Evolutionary conservation across 2,797 vertebrate species (phyloP), one percentile per base, ranked within the genome.

Genomic region (Ciconia nigra): DNA sequence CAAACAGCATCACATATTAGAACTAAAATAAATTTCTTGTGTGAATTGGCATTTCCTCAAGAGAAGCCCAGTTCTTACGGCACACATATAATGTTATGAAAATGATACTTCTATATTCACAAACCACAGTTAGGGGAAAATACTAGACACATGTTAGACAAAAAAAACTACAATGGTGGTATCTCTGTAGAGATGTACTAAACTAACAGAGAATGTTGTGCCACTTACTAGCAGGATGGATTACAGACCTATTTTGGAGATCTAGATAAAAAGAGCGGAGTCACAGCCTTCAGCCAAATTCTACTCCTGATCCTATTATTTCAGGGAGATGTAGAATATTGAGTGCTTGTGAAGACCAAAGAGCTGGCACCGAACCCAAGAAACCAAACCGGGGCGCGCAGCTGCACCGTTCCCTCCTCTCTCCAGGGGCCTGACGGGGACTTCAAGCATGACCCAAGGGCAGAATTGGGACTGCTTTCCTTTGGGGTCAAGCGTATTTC

Each of bases 81-180:
- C 87, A 95, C 70, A 98, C 88, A 88, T 4, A 89, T 63, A 95
- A 97, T 96, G 94, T 95, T 97, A 97, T 87, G 96, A 96, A 93
- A 83, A 96, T 95, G 97, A 95, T 72, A 89, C 24, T 74, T 96
- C 97, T 83, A 63, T 37, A 92, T 47, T 81, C 96, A 97, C 95
- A 93, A 97, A 58, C 62, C 97, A 98, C 98, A 78, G 89, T 95
- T 90, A 96, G 91, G 89, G 96, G 94, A 29, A 52, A 94, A 81
- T 78, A 97, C 80, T 28, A 97, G 96, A 98, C 97, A 96, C 80
- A 89, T 87, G 96, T 98, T 97, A 98, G 97, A 98, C 98, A 97
- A 65, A 79, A 90, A 78, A 66, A 87, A 70, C 98, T 97, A 98
- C 94, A 5, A 86, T 76, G 94, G 96, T 62, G 95, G 77, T 26